These are phyloP conservation scores for Sparidentex hasta DNA, from an alignment of 2,797 vertebrate species.

Conservation along the genomic window DNA sequence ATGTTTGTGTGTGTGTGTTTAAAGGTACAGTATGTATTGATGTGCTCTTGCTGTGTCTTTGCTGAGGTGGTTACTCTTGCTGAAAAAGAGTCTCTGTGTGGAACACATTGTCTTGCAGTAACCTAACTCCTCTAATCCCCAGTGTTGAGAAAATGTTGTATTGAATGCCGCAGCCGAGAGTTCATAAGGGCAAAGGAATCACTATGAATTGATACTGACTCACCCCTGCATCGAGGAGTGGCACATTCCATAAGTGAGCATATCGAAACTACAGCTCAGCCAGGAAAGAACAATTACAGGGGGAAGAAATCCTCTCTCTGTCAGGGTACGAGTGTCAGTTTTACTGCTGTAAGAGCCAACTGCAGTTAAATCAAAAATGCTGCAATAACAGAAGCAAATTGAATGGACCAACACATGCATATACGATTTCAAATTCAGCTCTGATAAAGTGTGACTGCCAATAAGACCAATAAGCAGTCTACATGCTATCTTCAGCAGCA, in stretches of 20 bases:
- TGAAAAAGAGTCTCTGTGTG: slow-evolving; percentile 37
- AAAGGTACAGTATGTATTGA: neutral
- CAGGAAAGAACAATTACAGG: slow-evolving; percentile 34
- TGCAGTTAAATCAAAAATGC: slow-evolving; percentile 27
- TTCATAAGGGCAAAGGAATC: slow-evolving; percentile 49
- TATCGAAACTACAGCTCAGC: slow-evolving; percentile 53
- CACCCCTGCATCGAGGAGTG: slow-evolving; percentile 64
- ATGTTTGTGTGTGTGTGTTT: neutral
- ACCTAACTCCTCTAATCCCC: slow-evolving; percentile 71
- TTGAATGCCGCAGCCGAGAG: slow-evolving; percentile 33
- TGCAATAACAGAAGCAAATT: slow-evolving; percentile 14
- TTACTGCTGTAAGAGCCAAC: slow-evolving; percentile 7
- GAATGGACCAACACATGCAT: neutral
- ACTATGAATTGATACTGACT: slow-evolving; percentile 55
- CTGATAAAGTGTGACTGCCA: neutral
- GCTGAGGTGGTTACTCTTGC: slow-evolving; percentile 39
- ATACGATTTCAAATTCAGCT: slow-evolving; percentile 5
- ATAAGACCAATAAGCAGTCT: slow-evolving; percentile 14
- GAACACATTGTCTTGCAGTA: slow-evolving; percentile 61
- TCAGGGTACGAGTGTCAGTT: slow-evolving; percentile 26
- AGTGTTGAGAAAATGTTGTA: slow-evolving; percentile 59
- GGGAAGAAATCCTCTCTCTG: slow-evolving; percentile 26
- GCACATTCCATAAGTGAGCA: slow-evolving; percentile 70
- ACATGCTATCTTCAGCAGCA: slow-evolving; percentile 4
- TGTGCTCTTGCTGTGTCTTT: slow-evolving; percentile 21